Conservation (phyloP, 2,888 invertebrate genomes). For the Cheilosia pagana region DNA sequence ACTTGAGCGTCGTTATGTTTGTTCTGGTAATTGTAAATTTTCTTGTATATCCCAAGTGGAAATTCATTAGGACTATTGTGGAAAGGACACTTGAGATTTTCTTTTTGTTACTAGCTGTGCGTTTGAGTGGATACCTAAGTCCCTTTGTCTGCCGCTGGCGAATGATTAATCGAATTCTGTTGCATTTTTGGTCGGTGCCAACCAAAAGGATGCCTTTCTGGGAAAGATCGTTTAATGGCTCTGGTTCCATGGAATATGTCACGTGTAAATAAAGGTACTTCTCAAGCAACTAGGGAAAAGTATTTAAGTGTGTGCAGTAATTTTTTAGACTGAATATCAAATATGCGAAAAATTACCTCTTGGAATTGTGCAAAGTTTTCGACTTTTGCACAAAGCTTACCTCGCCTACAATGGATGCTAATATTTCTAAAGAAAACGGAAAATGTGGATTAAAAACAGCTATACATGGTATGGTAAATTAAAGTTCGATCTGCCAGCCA, state of each 20-base stretch:
- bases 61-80: constrained; percentile 68
- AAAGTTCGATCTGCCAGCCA: no score
- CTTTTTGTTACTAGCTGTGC: constrained; percentile 29
- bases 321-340: no score
- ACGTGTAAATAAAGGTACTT: neutral
- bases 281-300: neutral
- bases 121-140: constrained; percentile 38
- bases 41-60: constrained; percentile 37
- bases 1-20: constrained; percentile 50
- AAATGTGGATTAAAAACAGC: no score
- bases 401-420: no score
- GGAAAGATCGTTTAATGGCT: constrained; percentile 20
- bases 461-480: no score
- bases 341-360: no score
- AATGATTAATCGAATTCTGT: constrained; percentile 62
- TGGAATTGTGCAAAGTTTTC: no score
- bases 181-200: constrained; percentile 31
- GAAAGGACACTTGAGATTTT: constrained; percentile 57
- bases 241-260: neutral
- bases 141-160: constrained; percentile 13
- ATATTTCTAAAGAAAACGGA: no score
- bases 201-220: constrained; percentile 38
- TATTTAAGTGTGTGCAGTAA: no score
- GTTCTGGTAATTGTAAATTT: constrained; percentile 26
- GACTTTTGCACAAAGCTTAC: no score